Evolutionary conservation across 2,113 vertebrate species (phyloP).

Genomic region (Bubo blakistoni): DNA sequence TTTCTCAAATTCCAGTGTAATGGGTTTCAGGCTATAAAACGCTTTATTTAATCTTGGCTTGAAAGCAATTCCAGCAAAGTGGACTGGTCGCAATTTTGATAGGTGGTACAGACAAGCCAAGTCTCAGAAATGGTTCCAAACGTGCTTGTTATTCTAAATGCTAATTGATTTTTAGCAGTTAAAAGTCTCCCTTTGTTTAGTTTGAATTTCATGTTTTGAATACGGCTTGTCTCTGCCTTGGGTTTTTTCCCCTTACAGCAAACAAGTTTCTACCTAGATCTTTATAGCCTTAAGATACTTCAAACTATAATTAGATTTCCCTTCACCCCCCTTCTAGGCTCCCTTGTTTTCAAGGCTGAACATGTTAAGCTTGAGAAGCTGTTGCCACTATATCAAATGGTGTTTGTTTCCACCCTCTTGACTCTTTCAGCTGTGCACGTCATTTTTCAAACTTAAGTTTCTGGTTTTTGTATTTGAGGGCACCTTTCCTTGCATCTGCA

Average conservation of each 20-base stretch:
- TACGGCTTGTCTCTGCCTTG: background rate
- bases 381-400: background rate
- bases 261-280: slow-evolving; percentile 48
- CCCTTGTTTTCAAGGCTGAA: slow-evolving; percentile 52
- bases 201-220: slow-evolving; percentile 20
- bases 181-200: slow-evolving; percentile 31
- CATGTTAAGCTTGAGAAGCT: slow-evolving; percentile 26
- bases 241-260: background rate
- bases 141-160: background rate
- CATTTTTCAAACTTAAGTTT: background rate
- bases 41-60: slow-evolving; percentile 28
- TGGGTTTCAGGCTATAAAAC: background rate
- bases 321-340: background rate
- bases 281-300: slow-evolving; percentile 52
- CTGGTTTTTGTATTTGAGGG: background rate
- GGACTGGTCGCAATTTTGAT: background rate
- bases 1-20: background rate
- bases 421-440: background rate
- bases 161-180: slow-evolving; percentile 30
- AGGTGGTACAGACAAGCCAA: background rate
- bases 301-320: slow-evolving; percentile 53
- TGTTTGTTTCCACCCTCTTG: background rate
- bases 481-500: background rate
- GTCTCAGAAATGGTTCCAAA: slow-evolving; percentile 5
- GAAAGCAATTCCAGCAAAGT: background rate